Conservation (phyloP, 1,140 invertebrate genomes). For the Sitophilus oryzae region DNA sequence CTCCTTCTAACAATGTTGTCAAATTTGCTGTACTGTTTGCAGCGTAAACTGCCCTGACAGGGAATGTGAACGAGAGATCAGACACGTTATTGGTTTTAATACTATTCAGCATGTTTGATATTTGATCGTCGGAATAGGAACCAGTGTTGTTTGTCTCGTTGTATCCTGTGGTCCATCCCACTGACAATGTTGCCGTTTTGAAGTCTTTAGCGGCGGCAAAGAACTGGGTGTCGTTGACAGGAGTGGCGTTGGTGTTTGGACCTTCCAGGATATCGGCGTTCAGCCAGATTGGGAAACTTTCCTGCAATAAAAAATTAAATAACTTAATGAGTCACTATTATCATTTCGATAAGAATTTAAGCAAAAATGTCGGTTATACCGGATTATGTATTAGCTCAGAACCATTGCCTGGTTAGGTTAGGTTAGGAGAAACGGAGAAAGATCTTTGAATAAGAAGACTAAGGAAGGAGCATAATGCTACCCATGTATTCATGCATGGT, state of each 20-base stretch:
- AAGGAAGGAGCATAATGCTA: too few relatives aligned
- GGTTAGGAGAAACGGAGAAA: too few relatives aligned
- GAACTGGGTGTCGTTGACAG: background rate
- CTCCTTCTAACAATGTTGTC: background rate
- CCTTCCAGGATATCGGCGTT: background rate
- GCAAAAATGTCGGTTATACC: too few relatives aligned
- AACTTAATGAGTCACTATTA: too few relatives aligned
- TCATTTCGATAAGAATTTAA: too few relatives aligned
- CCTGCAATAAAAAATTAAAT: background rate
- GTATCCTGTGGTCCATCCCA: background rate
- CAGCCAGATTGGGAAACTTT: background rate
- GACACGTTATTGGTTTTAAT: background rate
- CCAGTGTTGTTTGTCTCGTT: too few relatives aligned
- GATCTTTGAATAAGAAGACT: too few relatives aligned
- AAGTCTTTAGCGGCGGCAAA: background rate
- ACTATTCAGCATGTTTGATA: background rate
- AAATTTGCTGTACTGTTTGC: background rate
- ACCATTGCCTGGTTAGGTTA: too few relatives aligned
- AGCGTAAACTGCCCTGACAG: background rate
- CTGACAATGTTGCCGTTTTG: background rate
- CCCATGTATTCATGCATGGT: too few relatives aligned
- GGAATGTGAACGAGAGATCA: background rate
- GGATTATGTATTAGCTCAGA: too few relatives aligned
- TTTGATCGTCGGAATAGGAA: background rate
- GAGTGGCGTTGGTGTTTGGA: background rate